Evolutionary conservation across 2,113 vertebrate species (phyloP).

Genomic region (Mobula hypostoma): DNA sequence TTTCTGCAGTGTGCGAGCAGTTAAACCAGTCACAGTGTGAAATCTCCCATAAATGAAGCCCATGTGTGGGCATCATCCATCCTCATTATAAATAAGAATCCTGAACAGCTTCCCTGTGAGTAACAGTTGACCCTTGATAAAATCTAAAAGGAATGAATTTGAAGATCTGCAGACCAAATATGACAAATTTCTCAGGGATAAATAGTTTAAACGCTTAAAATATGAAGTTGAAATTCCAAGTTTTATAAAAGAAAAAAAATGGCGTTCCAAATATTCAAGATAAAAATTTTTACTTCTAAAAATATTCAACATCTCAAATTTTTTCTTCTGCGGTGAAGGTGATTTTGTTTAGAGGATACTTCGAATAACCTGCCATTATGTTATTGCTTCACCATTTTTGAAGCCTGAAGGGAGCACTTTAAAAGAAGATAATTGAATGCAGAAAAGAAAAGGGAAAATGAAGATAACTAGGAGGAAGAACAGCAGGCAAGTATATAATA

Average conservation of each 20-base stretch:
- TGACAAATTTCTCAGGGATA: background rate
- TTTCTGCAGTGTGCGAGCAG: background rate
- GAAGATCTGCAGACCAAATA: background rate
- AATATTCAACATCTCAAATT: background rate
- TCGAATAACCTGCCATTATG: background rate
- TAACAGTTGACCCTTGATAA: background rate
- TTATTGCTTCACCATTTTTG: background rate
- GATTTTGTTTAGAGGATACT: background rate
- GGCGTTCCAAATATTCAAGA: background rate
- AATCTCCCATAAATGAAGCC: background rate
- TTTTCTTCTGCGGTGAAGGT: background rate
- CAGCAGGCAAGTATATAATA: background rate
- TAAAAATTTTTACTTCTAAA: background rate
- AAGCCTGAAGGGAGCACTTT: background rate
- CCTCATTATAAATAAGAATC: background rate
- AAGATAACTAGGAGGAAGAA: background rate
- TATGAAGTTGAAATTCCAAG: background rate
- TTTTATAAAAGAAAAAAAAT: background rate
- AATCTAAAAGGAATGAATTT: background rate
- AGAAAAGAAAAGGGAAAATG: background rate
- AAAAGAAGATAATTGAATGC: background rate
- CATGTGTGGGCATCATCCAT: background rate
- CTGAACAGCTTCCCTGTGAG: background rate
- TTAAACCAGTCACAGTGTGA: background rate
- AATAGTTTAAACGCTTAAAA: background rate